These are phyloP conservation scores for Patella depressa DNA, from an alignment of 2,888 invertebrate species.

Conservation along the genomic window DNA sequence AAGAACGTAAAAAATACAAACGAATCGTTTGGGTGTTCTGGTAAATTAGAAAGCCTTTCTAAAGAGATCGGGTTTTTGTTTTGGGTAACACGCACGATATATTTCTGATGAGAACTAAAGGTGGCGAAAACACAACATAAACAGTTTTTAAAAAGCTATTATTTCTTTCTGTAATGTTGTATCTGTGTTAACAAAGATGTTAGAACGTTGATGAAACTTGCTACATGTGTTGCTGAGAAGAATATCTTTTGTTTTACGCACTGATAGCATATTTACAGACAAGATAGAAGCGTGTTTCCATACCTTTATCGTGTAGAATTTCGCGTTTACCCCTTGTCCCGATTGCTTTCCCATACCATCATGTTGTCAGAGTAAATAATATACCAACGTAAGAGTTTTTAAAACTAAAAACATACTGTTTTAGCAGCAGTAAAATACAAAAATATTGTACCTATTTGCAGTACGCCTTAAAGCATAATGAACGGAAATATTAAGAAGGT, in stretches of 20 bases:
- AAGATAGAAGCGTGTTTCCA: background rate
- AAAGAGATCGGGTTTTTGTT: background rate
- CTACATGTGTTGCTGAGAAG: background rate
- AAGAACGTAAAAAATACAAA: conserved; percentile 9
- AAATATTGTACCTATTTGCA: no score
- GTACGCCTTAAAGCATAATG: no score
- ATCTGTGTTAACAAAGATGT: conserved; percentile 6
- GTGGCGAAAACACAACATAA: background rate
- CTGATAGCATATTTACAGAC: background rate
- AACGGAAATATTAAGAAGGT: no score
- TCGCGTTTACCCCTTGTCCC: no score
- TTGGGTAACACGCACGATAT: background rate
- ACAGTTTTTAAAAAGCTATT: background rate
- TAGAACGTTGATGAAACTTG: background rate
- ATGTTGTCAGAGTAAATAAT: no score
- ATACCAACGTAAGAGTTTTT: no score
- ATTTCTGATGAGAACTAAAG: background rate
- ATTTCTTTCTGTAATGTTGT: background rate
- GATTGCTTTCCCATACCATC: no score
- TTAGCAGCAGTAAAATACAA: no score
- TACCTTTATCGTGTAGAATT: no score
- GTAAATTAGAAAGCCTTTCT: conserved; percentile 5
- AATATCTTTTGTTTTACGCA: conserved; percentile 1
- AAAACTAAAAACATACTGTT: no score
- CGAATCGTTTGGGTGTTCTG: conserved; percentile 8